A percentile compares a stretch with the other conserved stretches of the same genome.
Evolutionary conservation across 2,797 vertebrate genomes (phyloP).

Genomic region (Sebastiscus albofasciatus): DNA sequence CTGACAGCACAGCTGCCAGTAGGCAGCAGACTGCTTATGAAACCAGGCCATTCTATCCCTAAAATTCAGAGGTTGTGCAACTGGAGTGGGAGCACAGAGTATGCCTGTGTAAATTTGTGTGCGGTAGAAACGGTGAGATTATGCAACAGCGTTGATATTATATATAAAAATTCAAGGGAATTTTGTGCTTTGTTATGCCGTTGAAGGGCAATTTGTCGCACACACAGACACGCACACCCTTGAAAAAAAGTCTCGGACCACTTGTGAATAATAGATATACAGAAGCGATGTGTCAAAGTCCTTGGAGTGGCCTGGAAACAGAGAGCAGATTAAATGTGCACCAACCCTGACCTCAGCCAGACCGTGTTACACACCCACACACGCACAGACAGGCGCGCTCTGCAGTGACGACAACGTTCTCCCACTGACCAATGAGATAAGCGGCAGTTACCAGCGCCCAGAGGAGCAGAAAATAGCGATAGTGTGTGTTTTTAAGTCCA

Average conservation of each 20-base stretch:
- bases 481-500: slow-evolving; percentile 4
- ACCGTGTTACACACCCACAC: slow-evolving; percentile 62
- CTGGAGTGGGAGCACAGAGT: slow-evolving; percentile 62
- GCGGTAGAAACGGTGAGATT: slow-evolving; percentile 55
- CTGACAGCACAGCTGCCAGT: slow-evolving; percentile 72
- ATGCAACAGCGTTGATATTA: slow-evolving; percentile 67
- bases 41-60: slow-evolving; percentile 71
- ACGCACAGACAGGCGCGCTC: slow-evolving; percentile 28
- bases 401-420: slow-evolving; percentile 42
- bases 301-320: slow-evolving; percentile 77
- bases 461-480: slow-evolving; percentile 9
- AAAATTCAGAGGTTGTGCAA: slow-evolving; percentile 75
- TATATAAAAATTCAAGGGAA: slow-evolving; percentile 37
- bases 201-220: slow-evolving; percentile 11
- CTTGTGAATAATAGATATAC: slow-evolving; percentile 76
- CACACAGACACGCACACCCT: not conserved
- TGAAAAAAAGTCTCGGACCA: slow-evolving; percentile 30
- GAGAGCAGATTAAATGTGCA: slow-evolving; percentile 74
- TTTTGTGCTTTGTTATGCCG: slow-evolving; percentile 17
- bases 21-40: slow-evolving; percentile 73
- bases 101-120: slow-evolving; percentile 56
- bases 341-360: slow-evolving; percentile 71
- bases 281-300: slow-evolving; percentile 70
- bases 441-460: slow-evolving; percentile 28
- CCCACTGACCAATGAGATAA: slow-evolving; percentile 45